These are phyloP conservation scores for Lagorchestes hirsutus DNA, from an alignment of 2,797 vertebrate species.

Conservation along the genomic window DNA sequence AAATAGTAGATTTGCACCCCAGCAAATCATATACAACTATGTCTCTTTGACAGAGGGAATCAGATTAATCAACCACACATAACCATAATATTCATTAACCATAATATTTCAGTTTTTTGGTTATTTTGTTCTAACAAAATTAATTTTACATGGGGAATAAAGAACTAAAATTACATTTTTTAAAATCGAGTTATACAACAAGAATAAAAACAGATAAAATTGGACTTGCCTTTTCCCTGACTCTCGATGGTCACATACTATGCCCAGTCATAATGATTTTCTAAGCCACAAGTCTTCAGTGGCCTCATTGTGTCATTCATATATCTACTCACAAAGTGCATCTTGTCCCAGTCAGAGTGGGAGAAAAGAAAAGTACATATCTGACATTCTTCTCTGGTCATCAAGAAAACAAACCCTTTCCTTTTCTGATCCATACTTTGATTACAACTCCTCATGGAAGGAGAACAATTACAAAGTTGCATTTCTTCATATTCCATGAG, in stretches of 20 bases:
- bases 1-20: too few relatives aligned
- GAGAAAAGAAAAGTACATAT: neutral
- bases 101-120: too few relatives aligned
- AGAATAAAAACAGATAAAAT: neutral
- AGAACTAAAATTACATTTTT: neutral
- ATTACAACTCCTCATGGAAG: neutral
- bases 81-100: too few relatives aligned
- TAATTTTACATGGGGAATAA: neutral
- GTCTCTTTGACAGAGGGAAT: too few relatives aligned
- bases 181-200: neutral
- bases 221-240: neutral
- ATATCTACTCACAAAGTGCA: neutral
- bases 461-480: neutral
- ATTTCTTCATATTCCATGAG: neutral
- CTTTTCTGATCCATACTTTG: neutral
- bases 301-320: neutral
- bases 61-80: too few relatives aligned
- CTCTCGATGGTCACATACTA: neutral
- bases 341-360: neutral
- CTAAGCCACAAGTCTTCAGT: neutral
- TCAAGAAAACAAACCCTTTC: neutral
- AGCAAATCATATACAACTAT: too few relatives aligned
- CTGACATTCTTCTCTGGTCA: neutral
- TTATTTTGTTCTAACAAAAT: neutral
- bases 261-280: neutral